These are phyloP conservation scores for Siderastrea radians DNA, from an alignment of 92 coral and sea anemone genomes.

Conservation along the genomic window DNA sequence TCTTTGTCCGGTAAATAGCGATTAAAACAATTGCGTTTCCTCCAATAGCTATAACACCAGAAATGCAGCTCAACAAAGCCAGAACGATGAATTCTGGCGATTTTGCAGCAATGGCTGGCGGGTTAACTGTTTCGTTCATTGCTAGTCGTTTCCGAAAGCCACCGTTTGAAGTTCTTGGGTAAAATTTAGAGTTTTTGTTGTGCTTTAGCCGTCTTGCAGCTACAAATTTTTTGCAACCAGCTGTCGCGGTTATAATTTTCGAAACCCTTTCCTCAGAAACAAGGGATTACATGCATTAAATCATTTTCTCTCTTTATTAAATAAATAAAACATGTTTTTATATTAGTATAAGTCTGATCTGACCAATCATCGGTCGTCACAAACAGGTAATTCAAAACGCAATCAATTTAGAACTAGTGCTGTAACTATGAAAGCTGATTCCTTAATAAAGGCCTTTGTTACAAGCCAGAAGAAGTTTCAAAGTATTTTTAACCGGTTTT, in stretches of 20 bases:
- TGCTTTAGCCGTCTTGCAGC: background rate
- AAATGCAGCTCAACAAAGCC: slow-evolving; percentile 22
- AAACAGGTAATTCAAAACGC: background rate
- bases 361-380: background rate
- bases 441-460: no score
- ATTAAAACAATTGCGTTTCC: slow-evolving; percentile 64
- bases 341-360: background rate
- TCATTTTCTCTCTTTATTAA: background rate
- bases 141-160: background rate
- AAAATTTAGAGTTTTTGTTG: background rate
- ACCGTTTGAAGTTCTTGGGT: background rate
- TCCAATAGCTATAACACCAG: slow-evolving; percentile 55
- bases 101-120: background rate
- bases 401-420: no score
- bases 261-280: background rate
- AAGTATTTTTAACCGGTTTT: no score
- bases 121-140: slow-evolving; percentile 6
- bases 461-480: no score
- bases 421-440: no score
- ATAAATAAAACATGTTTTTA: background rate
- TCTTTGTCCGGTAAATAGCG: slow-evolving; percentile 60
- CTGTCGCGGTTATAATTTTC: background rate
- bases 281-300: background rate
- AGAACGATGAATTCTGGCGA: slow-evolving; percentile 29
- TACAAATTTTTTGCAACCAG: background rate